These are phyloP conservation scores for Prosopocoilus inquinatus DNA, from an alignment of 2,888 invertebrate species.

Conservation along the genomic window DNA sequence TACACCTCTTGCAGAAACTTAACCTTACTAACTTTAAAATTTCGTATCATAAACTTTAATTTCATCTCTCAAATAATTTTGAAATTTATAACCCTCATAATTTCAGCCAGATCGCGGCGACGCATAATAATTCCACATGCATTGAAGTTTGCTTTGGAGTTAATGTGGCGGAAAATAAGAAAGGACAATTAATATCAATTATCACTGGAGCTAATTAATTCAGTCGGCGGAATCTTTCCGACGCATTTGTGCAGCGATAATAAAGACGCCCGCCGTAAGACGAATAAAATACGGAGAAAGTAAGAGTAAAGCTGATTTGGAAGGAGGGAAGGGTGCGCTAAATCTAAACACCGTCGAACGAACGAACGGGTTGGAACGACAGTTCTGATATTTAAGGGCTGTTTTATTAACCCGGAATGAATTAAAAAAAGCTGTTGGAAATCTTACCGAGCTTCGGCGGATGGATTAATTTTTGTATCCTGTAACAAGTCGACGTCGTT, in stretches of 20 bases:
- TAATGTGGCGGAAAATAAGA: conserved; percentile 42
- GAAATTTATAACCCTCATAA: not conserved
- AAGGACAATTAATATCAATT: conserved; percentile 46
- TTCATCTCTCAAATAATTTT: no score
- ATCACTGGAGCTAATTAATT: conserved; percentile 42
- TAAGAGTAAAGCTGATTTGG: conserved; percentile 6
- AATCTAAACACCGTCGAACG: conserved; percentile 15
- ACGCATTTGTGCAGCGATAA: conserved; percentile 27
- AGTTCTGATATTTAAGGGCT: conserved; percentile 8
- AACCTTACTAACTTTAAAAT: no score
- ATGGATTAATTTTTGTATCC: no score
- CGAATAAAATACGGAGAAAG: conserved; percentile 7
- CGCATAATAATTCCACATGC: conserved; percentile 3
- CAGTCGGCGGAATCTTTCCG: conserved; percentile 29
- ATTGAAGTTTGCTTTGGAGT: conserved; percentile 17
- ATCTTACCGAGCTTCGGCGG: no score
- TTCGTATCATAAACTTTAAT: no score
- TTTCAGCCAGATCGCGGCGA: not conserved
- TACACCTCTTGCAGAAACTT: no score
- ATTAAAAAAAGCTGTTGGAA: not conserved
- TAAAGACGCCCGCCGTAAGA: conserved; percentile 24
- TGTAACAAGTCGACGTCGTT: no score
- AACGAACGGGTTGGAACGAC: conserved; percentile 26
- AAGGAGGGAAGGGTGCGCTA: conserved; percentile 7
- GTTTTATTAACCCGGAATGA: conserved; percentile 1